Evolutionary conservation across 1,140 invertebrate species (phyloP).

Genomic region (Zaprionus inermis): DNA sequence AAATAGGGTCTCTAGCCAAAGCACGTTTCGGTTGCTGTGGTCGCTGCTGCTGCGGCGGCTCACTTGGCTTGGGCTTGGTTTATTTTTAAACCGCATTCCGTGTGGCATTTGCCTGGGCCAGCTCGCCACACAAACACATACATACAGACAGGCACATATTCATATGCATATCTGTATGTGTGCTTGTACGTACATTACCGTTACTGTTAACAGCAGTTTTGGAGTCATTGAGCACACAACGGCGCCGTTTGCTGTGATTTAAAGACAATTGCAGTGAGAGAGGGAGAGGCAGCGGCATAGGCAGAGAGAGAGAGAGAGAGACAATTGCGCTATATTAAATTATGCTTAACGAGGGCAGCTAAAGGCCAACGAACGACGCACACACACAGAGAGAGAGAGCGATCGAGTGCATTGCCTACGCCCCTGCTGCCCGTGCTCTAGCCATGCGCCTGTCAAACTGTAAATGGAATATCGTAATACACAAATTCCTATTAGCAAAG

Average conservation of each 20-base stretch:
- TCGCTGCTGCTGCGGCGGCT: neutral
- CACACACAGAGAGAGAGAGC: slow-evolving; percentile 7
- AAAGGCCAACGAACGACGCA: slow-evolving; percentile 47
- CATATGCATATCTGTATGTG: slow-evolving; percentile 3
- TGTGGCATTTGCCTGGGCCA: slow-evolving; percentile 51
- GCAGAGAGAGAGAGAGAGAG: slow-evolving; percentile 15
- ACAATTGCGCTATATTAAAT: slow-evolving; percentile 77
- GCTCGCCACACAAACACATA: slow-evolving; percentile 16
- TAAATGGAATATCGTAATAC: slow-evolving; percentile 10
- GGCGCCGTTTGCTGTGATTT: slow-evolving; percentile 32
- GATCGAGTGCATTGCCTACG: slow-evolving; percentile 5
- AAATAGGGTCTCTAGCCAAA: slow-evolving; percentile 78
- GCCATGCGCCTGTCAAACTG: slow-evolving; percentile 21
- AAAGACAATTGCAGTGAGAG: slow-evolving; percentile 50
- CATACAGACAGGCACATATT: slow-evolving; percentile 1
- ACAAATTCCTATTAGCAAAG: slow-evolving; percentile 62
- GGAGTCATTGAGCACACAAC: slow-evolving; percentile 46
- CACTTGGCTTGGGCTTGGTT: slow-evolving; percentile 61
- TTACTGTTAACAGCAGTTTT: slow-evolving; percentile 61
- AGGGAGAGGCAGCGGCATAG: neutral
- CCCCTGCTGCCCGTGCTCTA: too few species aligned
- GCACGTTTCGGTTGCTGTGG: slow-evolving; percentile 62
- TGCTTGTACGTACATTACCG: slow-evolving; percentile 47
- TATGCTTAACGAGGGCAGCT: slow-evolving; percentile 62
- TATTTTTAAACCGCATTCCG: slow-evolving; percentile 81